A percentile compares a stretch with the other conserved stretches of the same genome.
Evolutionary conservation across 2,888 invertebrate species (phyloP).

Genomic region (Lymantria dispar): DNA sequence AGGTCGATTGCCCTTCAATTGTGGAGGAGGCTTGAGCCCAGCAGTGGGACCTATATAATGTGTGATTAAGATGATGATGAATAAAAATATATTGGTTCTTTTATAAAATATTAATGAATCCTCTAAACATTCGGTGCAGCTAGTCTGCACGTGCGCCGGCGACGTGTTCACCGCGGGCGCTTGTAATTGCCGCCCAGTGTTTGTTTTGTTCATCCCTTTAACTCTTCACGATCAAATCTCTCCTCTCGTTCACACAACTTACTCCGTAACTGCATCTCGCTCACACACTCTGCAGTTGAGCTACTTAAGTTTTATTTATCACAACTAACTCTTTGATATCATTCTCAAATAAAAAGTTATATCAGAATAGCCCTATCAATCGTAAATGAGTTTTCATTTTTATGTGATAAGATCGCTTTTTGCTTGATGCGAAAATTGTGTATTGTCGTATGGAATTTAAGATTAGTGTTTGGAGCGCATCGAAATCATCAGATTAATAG

Average conservation of each 20-base stretch:
- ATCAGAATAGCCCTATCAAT: constrained; percentile 11
- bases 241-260: constrained; percentile 19
- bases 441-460: constrained; percentile 8
- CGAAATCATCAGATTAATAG: constrained; percentile 55
- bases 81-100: too few species aligned
- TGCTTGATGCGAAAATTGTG: constrained; percentile 1
- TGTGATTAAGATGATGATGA: too few species aligned
- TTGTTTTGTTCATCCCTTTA: constrained; percentile 65
- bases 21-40: too few species aligned
- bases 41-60: too few species aligned
- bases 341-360: constrained; percentile 28
- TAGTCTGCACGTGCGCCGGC: constrained; percentile 42
- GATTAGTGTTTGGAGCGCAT: constrained; percentile 25
- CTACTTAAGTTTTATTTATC: constrained; percentile 67
- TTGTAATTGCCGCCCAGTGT: constrained; percentile 69
- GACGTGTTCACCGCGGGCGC: constrained; percentile 59
- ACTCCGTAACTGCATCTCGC: constrained; percentile 12
- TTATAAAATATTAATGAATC: too few species aligned
- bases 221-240: constrained; percentile 40
- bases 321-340: constrained; percentile 50
- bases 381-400: constrained; percentile 12
- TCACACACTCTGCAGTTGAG: constrained; percentile 39
- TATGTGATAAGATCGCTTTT: constrained; percentile 15
- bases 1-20: too few species aligned
- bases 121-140: constrained; percentile 40